Percentiles rank a stretch among this genome's conserved stretches.
Conservation (phyloP, 2,113 vertebrate species). For the Neodon shergylaensis region DNA sequence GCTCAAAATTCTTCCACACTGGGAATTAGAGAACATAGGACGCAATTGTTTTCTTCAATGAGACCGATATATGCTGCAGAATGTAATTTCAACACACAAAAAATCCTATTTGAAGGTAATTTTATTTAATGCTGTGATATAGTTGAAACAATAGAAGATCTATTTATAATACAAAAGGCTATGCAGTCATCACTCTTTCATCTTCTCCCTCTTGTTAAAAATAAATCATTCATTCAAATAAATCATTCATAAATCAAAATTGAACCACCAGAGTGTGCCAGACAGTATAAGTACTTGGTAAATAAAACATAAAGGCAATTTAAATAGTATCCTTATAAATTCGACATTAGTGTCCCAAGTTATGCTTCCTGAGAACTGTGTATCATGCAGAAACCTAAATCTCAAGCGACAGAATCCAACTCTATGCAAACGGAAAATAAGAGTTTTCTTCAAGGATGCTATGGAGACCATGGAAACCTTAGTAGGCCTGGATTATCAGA, state of each 20-base stretch:
- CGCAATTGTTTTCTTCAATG: conserved; percentile 24
- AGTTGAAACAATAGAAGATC: conserved; percentile 7
- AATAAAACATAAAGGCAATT: conserved; percentile 37
- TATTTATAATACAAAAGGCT: conserved; percentile 32
- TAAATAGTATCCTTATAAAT: background rate
- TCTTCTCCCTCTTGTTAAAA: conserved; percentile 10
- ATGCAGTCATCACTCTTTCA: background rate
- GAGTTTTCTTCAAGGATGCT: background rate
- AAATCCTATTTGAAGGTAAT: conserved; percentile 18
- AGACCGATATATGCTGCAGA: background rate
- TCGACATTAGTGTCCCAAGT: background rate
- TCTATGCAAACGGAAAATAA: background rate
- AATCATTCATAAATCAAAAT: background rate
- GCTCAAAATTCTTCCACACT: background rate
- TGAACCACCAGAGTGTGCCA: background rate
- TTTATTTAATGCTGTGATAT: background rate
- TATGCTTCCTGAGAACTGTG: background rate
- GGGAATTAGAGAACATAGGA: background rate
- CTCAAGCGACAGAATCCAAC: background rate
- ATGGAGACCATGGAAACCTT: background rate
- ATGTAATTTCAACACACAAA: background rate
- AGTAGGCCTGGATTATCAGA: background rate
- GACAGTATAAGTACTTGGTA: background rate
- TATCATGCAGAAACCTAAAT: background rate
- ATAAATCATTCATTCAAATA: conserved; percentile 51